Base-by-base conservation (phyloP, 1,140 invertebrate genomes). In the Charaxes varanes region DNA sequence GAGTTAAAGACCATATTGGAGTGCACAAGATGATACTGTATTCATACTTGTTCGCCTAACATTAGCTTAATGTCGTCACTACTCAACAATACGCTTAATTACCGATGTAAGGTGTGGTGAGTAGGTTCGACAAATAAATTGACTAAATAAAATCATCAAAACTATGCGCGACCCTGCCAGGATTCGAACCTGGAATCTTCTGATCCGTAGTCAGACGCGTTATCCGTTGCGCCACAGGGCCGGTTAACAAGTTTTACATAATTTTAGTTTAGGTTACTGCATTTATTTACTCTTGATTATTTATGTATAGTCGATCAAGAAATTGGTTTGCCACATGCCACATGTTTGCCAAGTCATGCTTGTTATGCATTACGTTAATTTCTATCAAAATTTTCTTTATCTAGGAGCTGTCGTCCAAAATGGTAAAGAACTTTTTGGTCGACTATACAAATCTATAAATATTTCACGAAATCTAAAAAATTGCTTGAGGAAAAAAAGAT, bases 211-310 rank as follows among this genome's bases (percentile, higher is more conserved):
- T 92, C 91, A 93, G 91, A 92, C 91, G 91, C 91, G 92, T 93
- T 93, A 93, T 93, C 91, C 92, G 88, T 93, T 93, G 91, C 92
- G 91, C 91, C 91, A 93, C 91, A 92, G 87, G 91, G 90, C 92
- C 91, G 7, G 27, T 23, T 37, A 11, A 2, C 1, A 10, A 14
- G 2, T 1, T 6, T 1, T 2, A 0, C 15, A 6, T 28, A 42
- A 42, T 14, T 34, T 7, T 14, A 19, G 13, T 23, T 24, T n/a
- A n/a, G n/a, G n/a, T n/a, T n/a, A n/a, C n/a, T n/a, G 5, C 6
- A 31, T 17, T 15, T 31, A 31, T 1, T 2, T 31, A 5, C 11
- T 18, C 8, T 4, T n/a, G n/a, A n/a, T n/a, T n/a, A n/a, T n/a
- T n/a, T n/a, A n/a, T n/a, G n/a, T n/a, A n/a, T n/a, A n/a, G n/a